These are phyloP conservation scores for Momotus momota DNA, from an alignment of 2,797 vertebrate species.

Conservation along the genomic window DNA sequence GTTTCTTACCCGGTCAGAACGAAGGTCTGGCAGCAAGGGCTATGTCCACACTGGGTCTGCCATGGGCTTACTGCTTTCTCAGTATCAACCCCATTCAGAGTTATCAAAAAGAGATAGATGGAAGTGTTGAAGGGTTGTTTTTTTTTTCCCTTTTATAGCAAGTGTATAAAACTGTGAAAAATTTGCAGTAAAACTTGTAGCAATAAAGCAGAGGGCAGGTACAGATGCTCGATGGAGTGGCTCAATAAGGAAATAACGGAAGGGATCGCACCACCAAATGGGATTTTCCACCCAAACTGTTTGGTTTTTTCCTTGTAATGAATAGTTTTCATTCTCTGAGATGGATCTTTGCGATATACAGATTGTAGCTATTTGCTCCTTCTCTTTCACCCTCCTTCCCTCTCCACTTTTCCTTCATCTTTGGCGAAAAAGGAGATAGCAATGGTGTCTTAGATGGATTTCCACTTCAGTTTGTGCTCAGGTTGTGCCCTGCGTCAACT, in stretches of 20 bases:
- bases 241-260: neutral
- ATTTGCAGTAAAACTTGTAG: neutral
- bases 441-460: neutral
- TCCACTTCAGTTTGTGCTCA: neutral
- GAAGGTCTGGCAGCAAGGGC: neutral
- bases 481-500: neutral
- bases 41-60: neutral
- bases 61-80: neutral
- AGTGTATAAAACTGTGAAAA: neutral
- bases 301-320: neutral
- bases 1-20: neutral
- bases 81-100: neutral
- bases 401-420: neutral
- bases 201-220: neutral
- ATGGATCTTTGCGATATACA: neutral
- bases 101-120: neutral
- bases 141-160: neutral
- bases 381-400: neutral
- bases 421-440: neutral
- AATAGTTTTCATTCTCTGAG: neutral
- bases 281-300: neutral
- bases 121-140: neutral
- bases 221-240: rapidly evolving
- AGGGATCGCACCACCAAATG: neutral
- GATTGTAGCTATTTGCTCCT: neutral